A percentile compares a stretch with the other conserved stretches of the same genome.
Evolutionary conservation across 2,888 invertebrate genomes (phyloP).

Genomic region (Drosophila stalkeri): DNA sequence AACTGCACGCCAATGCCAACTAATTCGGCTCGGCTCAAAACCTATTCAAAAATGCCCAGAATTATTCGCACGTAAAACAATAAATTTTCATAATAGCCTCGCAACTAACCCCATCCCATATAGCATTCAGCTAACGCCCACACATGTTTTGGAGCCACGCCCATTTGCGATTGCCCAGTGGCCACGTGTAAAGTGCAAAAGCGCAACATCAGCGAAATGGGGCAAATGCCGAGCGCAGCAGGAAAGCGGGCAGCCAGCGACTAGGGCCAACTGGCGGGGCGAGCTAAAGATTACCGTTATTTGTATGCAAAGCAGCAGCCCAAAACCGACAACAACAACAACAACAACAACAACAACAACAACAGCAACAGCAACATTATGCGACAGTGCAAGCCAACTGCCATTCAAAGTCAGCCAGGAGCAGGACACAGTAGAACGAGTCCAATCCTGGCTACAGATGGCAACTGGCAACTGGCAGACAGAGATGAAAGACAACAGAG

Average conservation of each 20-base stretch:
- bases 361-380: slow-evolving; percentile 34
- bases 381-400: slow-evolving; percentile 63
- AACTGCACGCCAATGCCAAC: slow-evolving; percentile 8
- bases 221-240: slow-evolving; percentile 18
- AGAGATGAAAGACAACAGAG: slow-evolving; percentile 29
- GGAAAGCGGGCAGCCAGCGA: slow-evolving; percentile 18
- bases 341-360: slow-evolving; percentile 23
- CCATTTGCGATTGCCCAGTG: slow-evolving; percentile 16
- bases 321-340: slow-evolving; percentile 58
- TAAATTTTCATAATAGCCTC: slow-evolving; percentile 66
- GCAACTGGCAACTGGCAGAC: slow-evolving; percentile 11
- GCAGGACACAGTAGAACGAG: slow-evolving; percentile 20
- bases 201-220: slow-evolving; percentile 65
- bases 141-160: slow-evolving; percentile 12
- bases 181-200: slow-evolving; percentile 60
- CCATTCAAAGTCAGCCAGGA: slow-evolving; percentile 60
- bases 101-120: slow-evolving; percentile 7
- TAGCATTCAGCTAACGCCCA: slow-evolving; percentile 3
- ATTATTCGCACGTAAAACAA: slow-evolving; percentile 60
- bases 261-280: slow-evolving; percentile 18
- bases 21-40: slow-evolving; percentile 24
- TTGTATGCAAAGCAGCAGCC: slow-evolving; percentile 73
- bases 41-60: slow-evolving; percentile 39
- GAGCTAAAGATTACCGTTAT: slow-evolving; percentile 66
- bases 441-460: slow-evolving; percentile 24